These are phyloP conservation scores for Eupithecia dodoneata DNA, from an alignment of 2,888 invertebrate species.

Conservation along the genomic window DNA sequence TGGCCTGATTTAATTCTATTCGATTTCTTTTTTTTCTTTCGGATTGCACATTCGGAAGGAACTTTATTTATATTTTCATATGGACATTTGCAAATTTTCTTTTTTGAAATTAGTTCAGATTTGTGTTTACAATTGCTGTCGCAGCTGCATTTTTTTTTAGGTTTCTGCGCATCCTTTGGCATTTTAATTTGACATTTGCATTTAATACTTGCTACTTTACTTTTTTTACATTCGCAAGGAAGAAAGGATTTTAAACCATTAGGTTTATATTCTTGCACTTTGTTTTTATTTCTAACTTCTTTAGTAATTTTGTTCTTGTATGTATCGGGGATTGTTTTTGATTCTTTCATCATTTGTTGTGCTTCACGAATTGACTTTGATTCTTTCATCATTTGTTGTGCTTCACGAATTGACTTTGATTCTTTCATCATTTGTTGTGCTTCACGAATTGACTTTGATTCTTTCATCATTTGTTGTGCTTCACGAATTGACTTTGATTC, in stretches of 20 bases:
- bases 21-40: not conserved
- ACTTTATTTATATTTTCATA: not conserved
- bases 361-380: not conserved
- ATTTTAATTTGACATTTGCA: constrained; percentile 1
- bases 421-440: not conserved
- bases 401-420: not conserved
- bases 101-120: not conserved
- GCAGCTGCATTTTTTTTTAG: not conserved
- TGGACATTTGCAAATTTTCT: not conserved
- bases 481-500: not conserved
- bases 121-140: not conserved
- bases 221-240: not conserved
- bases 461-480: not conserved
- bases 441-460: not conserved
- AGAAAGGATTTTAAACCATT: not conserved
- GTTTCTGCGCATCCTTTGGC: not conserved
- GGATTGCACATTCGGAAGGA: not conserved
- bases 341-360: not conserved
- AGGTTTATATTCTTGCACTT: not conserved
- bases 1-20: not conserved
- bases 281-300: not conserved
- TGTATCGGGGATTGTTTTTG: not conserved
- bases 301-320: not conserved
- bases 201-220: not conserved
- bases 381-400: not conserved